Base-by-base conservation (phyloP, 2,888 invertebrate genomes). In the Cheilosia variabilis region DNA sequence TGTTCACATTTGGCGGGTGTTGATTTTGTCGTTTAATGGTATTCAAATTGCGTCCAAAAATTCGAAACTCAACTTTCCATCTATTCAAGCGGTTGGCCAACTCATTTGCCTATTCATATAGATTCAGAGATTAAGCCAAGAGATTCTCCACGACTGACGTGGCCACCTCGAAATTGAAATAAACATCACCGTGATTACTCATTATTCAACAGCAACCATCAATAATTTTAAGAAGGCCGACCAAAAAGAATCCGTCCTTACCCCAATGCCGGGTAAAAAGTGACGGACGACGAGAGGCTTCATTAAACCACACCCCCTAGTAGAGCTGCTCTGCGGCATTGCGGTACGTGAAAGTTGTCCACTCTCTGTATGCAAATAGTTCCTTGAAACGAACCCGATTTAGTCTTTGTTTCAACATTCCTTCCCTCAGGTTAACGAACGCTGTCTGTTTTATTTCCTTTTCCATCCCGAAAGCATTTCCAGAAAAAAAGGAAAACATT, bases 401-500 rank as follows among this genome's bases (percentile, higher is more conserved):
- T 41, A 45, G 24, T 63, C 66, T 72, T 86, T 81, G 76, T 80
- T 80, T 76, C 19, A 37, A 27, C 60, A 50, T 66, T 53, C 34
- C 50, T 45, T 62, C 57, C 62, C 17, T 31, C 17, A 65, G 83
- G 83, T 79, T 79, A 84, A 84, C 69, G 79, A 76, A 82, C 81
- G 53, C 53, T 45, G 15, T 63, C 27, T 71, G 13, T 31, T 58
- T 65, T 37, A 9, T 65, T 63, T 69, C 47, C 19, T 47, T 71
- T 66, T 57, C 17, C 41, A 19, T 55, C 43, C 66, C 37, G 19
- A 22, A 37, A 43, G 13, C n/a, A 58, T 65, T 68, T 75, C 22
- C 9, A 62, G n/a, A 27, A 65, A 22, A 50, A 43, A 43, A 66
- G 45, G 5, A 47, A 24, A 58, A 57, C 17, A 57, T 9, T 43